Base-by-base conservation (phyloP, 2,888 invertebrate genomes). In the Anarsia innoxiella region DNA sequence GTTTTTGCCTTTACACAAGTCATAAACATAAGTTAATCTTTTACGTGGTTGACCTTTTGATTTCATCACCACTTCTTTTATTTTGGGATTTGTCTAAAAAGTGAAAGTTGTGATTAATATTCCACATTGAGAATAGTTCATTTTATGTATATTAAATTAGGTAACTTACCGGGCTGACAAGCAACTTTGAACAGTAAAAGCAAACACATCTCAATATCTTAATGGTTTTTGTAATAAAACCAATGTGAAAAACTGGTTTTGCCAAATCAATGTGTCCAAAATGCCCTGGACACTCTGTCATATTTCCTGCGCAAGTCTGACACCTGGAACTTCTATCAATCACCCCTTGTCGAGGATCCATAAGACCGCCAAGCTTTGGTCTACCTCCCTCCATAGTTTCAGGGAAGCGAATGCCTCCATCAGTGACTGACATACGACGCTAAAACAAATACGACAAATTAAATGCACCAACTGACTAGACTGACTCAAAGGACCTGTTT, bases 321-420 rank as follows among this genome's bases (percentile, higher is more conserved):
- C 97, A 97, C 42, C 96, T 88, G 2, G 97, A 95, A 59, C 90
- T 92, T 52, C 98, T 88, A 72, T 99, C 99, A 28, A 98, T 95
- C 41, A 97, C 97, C 56, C 99, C 99, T 84, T 99, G 99, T 37
- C 99, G 88, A 1, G 99, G 99, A 76, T 99, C 99, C 99, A 99
- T 99, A 47, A 99, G 90, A 16, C 99, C 99, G 0, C 98, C 97
- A 43, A 98, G 78, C 72, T 99, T 99, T 0, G 99, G 99, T 30
- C 98, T 91, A 12, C 99, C 99, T 33, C 97, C 97, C 86, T 99
- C 99, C 92, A 97, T 96, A 0, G 98, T 97, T 85, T 99, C 99
- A 1, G 99, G 93, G 73, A 95, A 98, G 67, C 93, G 93, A 52
- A 99, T 96, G 45, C 98, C 98, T 47, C 97, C 97, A 71, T 97